A percentile compares a stretch with the other conserved stretches of the same genome.
These are phyloP conservation scores for Siniperca scherzeri DNA, from an alignment of 2,797 vertebrate species.

Conservation along the genomic window DNA sequence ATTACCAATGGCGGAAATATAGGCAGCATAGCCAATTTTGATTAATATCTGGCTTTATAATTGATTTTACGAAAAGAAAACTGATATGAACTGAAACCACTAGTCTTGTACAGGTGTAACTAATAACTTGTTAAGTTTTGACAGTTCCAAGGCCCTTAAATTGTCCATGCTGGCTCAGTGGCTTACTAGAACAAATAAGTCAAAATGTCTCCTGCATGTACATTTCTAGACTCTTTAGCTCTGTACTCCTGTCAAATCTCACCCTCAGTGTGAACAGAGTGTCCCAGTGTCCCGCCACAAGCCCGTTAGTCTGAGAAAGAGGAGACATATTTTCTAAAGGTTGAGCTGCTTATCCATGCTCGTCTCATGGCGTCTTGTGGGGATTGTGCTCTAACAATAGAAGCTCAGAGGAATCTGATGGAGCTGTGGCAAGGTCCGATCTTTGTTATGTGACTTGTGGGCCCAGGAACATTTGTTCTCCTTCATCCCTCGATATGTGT, in stretches of 20 bases:
- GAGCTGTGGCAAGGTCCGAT: constrained; percentile 65
- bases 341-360: constrained; percentile 56
- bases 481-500: constrained; percentile 78
- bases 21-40: neutral
- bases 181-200: neutral
- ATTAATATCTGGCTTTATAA: neutral
- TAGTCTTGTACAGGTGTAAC: too few species aligned
- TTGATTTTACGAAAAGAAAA: neutral
- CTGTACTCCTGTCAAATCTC: constrained; percentile 21
- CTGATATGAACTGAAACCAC: too few species aligned
- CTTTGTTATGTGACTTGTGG: constrained; percentile 73
- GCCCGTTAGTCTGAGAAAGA: constrained; percentile 26
- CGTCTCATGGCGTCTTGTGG: constrained; percentile 52
- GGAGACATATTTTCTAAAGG: constrained; percentile 63
- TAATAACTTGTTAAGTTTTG: neutral
- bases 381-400: constrained; percentile 74
- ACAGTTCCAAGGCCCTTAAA: neutral
- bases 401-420: constrained; percentile 62
- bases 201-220: constrained; percentile 8
- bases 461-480: constrained; percentile 80
- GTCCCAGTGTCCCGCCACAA: constrained; percentile 13
- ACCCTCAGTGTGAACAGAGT: neutral
- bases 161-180: neutral
- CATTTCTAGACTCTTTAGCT: neutral
- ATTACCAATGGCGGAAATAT: neutral